These are phyloP conservation scores for Alcedo quadribrachys DNA, from an alignment of 2,797 vertebrate species.

Conservation along the genomic window DNA sequence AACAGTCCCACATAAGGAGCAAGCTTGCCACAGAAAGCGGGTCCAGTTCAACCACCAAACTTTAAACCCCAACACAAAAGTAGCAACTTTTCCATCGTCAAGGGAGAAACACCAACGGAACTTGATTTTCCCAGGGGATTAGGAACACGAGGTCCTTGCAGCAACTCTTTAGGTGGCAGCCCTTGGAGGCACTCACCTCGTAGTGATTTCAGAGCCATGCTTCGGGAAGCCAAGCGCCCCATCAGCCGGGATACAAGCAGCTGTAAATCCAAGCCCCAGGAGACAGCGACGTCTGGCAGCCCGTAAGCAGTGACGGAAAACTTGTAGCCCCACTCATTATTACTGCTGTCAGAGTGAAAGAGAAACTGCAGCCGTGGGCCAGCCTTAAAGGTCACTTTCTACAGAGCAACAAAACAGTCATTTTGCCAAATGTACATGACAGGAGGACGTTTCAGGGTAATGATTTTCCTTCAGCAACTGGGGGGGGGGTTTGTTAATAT, in stretches of 20 bases:
- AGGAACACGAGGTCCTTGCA: accelerated
- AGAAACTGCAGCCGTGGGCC: constrained; percentile 98
- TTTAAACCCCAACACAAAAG: no score
- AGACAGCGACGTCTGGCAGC: constrained; percentile 91
- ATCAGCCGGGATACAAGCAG: constrained; percentile 93
- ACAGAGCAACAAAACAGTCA: constrained; percentile 72
- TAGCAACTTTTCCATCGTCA: neutral
- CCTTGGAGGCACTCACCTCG: constrained; percentile 80
- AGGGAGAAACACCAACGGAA: accelerated
- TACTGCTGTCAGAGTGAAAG: constrained; percentile 98
- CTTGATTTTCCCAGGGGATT: neutral
- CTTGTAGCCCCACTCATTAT: constrained; percentile 99
- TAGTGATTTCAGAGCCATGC: constrained; percentile 89
- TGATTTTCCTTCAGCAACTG: constrained; percentile 49
- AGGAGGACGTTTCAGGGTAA: constrained; percentile 44
- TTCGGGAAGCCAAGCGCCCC: constrained; percentile 95
- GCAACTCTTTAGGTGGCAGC: accelerated
- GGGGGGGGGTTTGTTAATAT: neutral
- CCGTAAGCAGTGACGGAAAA: constrained; percentile 93
- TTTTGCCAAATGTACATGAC: constrained; percentile 59
- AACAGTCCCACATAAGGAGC: neutral
- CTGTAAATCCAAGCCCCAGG: constrained; percentile 95
- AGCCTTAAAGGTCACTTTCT: constrained; percentile 97
- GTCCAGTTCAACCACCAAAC: neutral
- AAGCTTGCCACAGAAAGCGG: no score